Evolutionary conservation across 2,888 invertebrate genomes (phyloP), one percentile per base, ranked within the genome.

Genomic region (Sarcophaga subvicina): DNA sequence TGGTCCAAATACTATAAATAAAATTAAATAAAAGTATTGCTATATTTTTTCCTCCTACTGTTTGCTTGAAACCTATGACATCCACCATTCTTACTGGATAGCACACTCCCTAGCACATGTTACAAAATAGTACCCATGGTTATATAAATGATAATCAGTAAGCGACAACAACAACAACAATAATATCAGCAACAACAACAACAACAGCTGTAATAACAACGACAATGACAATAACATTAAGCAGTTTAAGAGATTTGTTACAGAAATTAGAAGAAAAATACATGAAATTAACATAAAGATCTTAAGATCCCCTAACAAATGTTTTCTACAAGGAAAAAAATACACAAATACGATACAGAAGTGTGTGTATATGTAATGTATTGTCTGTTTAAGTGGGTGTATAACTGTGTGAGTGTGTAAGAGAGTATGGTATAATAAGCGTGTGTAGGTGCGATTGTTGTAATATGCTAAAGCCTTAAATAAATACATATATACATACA

Each of bases 281-380:
- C 62, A 73, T 73, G 62, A 73, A 62, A 73, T 62, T 73, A 62
- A 73, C 72, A 73, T 62, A 62, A 73, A 62, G 22, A 22, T 73
- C 62, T 73, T 62, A 45, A 45, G 62, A 73, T 37, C 6, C 12
- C 45, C 17, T 14, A 60, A 60, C 60, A 73, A 72, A 72, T 27
- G 37, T 37, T 37, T 37, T 37, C 60, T 62, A 45, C 17, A 73
- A 72, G 17, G 62, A 59, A 60, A 37, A 22, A 22, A 22, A 22
- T 22, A 22, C 22, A 22, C 20, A 60, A 60, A 60, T 45, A 70
- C 17, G 5, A 49, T 12, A 63, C 22, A 22, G 6, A 22, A 25
- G 6, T 69, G 4, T 47, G 22, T 20, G 20, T 72, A 12, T 72
- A n/a, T 14, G 37, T 71, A 49, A 49, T 37, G 1, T 37, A 37